Conservation (phyloP, 2,797 vertebrate species). For the Oryzias sinensis region DNA sequence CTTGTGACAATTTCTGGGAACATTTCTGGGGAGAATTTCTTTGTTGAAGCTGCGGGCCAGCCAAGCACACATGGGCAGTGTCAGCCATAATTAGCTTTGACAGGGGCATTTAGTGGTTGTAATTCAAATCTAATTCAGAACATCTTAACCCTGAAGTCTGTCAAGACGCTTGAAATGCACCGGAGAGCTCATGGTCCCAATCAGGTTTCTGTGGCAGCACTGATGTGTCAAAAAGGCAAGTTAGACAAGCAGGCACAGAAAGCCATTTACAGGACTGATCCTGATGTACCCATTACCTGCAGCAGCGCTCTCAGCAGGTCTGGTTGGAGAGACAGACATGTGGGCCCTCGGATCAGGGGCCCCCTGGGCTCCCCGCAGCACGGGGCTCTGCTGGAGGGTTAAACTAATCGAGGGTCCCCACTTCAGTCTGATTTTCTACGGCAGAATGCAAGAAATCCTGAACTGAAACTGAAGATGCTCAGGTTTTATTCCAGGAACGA, state of each 20-base stretch:
- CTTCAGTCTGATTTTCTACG: too few species aligned
- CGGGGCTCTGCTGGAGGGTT: too few species aligned
- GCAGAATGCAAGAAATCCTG: too few species aligned
- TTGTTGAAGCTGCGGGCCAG: conserved; percentile 88
- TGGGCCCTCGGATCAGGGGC: too few species aligned
- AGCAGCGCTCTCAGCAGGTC: too few species aligned
- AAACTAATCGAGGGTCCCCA: too few species aligned
- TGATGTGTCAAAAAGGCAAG: conserved; percentile 92
- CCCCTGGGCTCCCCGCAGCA: too few species aligned
- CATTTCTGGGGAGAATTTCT: conserved; percentile 88
- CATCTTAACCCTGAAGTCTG: conserved; percentile 99
- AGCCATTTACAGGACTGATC: conserved; percentile 84
- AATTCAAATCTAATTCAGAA: conserved; percentile 99
- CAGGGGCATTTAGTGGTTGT: conserved; percentile 99
- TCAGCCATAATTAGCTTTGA: conserved; percentile 96
- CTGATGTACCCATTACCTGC: conserved; percentile 18
- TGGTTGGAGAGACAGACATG: too few species aligned
- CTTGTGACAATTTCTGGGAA: conserved; percentile 89
- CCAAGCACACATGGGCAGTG: conserved; percentile 88
- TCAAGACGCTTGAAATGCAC: conserved; percentile 92
- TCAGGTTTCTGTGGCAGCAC: conserved; percentile 87
- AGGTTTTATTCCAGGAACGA: too few species aligned
- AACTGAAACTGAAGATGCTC: too few species aligned
- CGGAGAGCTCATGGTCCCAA: conserved; percentile 84
- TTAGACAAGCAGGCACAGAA: conserved; percentile 87